Evolutionary conservation across 2,113 vertebrate genomes (phyloP), one percentile per base, ranked within the genome.

Genomic region (Sclerurus mexicanus): DNA sequence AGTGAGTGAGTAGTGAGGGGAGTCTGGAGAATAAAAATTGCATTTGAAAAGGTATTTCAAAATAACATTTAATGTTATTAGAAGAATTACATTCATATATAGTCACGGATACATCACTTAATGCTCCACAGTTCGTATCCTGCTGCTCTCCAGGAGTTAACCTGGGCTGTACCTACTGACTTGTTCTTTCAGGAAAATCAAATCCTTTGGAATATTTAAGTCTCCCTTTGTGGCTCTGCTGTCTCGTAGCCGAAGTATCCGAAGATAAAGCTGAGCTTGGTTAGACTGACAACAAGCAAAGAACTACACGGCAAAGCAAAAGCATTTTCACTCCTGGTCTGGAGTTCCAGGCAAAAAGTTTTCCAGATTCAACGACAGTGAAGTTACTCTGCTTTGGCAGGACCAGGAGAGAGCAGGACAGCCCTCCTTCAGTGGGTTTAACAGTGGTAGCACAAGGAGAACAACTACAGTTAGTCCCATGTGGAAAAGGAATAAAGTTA

Each of bases 51-150:
- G 7, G 44, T 90, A 93, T 69, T 95, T 95, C 76, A 97, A 96
- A 95, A 93, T 94, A 96, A 94, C 77, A 82, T 97, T 96, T 96
- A 97, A 90, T 97, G 35, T 73, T 69, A 79, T 74, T 82, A 86
- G 39, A 89, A 92, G 89, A 90, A 91, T 93, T 94, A 96, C 96
- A 96, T 96, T 96, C 79, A 94, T 92, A 66, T 55, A 66, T 7
- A 64, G 69, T 5, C 47, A 53, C 4, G n/a, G 85, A 74, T 76
- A 89, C 79, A 69, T 71, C 93, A 89, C 75, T 80, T 85, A 49
- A 87, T 60, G 47, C 53, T 88, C 68, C 2, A 1, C 46, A 49
- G 89, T 77, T 83, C 52, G 52, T 73, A 31, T n/a, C 92, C 73
- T 80, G 72, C 90, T 81, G 52, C 80, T 93, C 81, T 95, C 75